These are phyloP conservation scores for Julus scanicus DNA, from an alignment of 2,888 invertebrate genomes.

Conservation along the genomic window DNA sequence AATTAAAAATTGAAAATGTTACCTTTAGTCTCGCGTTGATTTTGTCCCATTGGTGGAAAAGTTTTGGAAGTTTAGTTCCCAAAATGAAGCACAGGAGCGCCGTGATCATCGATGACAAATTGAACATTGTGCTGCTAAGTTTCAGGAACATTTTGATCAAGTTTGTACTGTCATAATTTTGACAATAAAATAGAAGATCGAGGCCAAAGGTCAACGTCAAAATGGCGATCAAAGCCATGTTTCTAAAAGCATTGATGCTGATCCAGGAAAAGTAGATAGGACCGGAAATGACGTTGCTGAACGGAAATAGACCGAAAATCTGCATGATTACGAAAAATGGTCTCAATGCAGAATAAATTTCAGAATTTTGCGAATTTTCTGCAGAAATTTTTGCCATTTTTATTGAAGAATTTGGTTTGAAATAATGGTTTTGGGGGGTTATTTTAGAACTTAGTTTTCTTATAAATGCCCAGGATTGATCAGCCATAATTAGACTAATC, in stretches of 20 bases:
- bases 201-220: neutral
- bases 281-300: conserved; percentile 22
- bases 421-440: neutral
- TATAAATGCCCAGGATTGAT: no score
- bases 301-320: neutral
- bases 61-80: conserved; percentile 3
- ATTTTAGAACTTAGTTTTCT: no score
- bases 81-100: neutral
- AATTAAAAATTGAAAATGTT: no score
- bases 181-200: neutral
- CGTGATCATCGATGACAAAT: neutral
- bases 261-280: neutral
- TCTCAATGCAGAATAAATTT: neutral
- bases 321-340: neutral
- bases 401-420: neutral
- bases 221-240: neutral
- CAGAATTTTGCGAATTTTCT: neutral
- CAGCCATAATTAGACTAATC: no score
- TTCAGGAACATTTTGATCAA: neutral
- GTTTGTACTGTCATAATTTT: neutral
- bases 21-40: neutral
- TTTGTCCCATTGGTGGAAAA: conserved; percentile 41
- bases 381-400: no score
- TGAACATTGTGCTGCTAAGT: neutral
- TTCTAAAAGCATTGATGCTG: neutral